Conservation (phyloP, 2,113 vertebrate species). For the Mastomys coucha region DNA sequence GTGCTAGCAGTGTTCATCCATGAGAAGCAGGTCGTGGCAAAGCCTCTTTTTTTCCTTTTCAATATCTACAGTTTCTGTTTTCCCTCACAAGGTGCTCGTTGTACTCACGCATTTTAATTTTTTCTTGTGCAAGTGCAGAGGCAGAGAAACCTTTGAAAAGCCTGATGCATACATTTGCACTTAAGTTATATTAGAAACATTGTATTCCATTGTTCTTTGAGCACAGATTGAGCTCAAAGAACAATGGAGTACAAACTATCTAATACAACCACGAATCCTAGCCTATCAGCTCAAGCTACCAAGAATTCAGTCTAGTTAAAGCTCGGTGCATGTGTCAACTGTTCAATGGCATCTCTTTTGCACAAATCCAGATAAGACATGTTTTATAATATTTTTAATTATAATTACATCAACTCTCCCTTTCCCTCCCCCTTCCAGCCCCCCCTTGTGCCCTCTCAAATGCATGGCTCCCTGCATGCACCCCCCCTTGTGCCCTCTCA, state of each 20-base stretch:
- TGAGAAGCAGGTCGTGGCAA: neutral
- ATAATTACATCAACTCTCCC: neutral
- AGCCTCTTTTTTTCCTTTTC: neutral
- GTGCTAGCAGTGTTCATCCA: neutral
- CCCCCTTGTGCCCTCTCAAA: neutral
- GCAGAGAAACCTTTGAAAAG: neutral
- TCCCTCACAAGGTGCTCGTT: neutral
- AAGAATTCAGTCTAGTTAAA: slow-evolving; percentile 21
- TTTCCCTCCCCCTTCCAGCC: no score
- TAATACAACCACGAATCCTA: neutral
- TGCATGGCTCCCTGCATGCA: no score
- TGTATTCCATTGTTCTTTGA: no score
- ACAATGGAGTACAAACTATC: neutral
- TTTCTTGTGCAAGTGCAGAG: neutral
- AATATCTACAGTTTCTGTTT: neutral
- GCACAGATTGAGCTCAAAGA: neutral
- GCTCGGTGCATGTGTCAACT: neutral
- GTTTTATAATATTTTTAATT: neutral
- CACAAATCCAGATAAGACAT: slow-evolving; percentile 10
- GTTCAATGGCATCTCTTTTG: neutral
- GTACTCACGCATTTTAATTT: neutral
- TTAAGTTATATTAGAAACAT: neutral
- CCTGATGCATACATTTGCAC: neutral
- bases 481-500: neutral
- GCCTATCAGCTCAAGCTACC: neutral